Conservation (phyloP, 2,113 vertebrate species). For the Ochotona princeps region DNA sequence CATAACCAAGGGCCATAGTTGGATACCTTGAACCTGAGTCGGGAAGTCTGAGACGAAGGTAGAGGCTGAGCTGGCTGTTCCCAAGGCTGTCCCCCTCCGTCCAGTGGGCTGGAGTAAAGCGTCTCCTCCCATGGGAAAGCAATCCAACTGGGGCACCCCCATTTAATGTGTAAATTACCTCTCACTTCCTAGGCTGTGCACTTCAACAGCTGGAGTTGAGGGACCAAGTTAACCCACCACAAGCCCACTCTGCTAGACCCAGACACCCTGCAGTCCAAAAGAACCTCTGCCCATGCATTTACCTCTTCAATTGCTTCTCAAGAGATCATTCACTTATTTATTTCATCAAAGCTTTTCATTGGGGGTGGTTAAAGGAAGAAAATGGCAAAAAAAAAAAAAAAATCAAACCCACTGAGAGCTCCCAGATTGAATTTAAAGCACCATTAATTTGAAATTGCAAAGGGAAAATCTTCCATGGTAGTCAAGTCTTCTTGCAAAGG, state of each 20-base stretch:
- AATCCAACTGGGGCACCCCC: not conserved
- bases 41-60: not conserved
- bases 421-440: not conserved
- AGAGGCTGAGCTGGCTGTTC: rapidly evolving
- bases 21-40: too few species aligned
- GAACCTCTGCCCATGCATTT: rapidly evolving
- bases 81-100: too few species aligned
- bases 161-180: too few species aligned
- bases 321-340: not conserved
- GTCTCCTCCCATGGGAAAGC: not conserved
- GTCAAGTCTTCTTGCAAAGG: not conserved
- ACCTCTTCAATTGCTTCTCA: not conserved
- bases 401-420: constrained; percentile 20
- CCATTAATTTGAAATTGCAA: constrained; percentile 56
- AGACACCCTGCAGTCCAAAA: not conserved
- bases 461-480: not conserved
- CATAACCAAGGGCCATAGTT: too few species aligned
- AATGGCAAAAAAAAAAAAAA: constrained; percentile 47
- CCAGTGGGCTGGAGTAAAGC: too few species aligned
- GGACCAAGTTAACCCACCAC: too few species aligned
- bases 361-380: constrained; percentile 6
- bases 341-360: too few species aligned
- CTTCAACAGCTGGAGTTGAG: rapidly evolving
- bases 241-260: not conserved
- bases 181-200: too few species aligned